Conservation (phyloP, 92 coral and sea anemone genomes). For the Isaurus tuberculatus region DNA sequence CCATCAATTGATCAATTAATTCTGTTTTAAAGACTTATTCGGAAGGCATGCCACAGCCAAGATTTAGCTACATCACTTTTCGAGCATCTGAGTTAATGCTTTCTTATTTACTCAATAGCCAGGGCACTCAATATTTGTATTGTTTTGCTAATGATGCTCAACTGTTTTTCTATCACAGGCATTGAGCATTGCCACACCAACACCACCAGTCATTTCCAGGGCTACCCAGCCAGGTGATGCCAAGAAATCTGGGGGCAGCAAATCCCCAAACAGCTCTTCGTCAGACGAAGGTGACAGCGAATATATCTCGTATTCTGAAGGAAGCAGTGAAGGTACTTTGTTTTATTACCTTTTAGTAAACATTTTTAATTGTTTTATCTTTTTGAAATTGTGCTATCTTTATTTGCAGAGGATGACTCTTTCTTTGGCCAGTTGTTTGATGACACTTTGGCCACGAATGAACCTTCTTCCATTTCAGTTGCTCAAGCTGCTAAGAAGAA, state of each 20-base stretch:
- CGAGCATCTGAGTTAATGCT: no score
- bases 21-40: no score
- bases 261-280: slow-evolving; percentile 70
- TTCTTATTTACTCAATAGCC: no score
- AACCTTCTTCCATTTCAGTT: slow-evolving; percentile 4
- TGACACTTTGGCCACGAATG: slow-evolving; percentile 47
- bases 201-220: slow-evolving; percentile 43
- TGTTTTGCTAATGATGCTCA: not conserved
- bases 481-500: slow-evolving; percentile 59
- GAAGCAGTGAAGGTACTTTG: slow-evolving; percentile 85
- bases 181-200: slow-evolving; percentile 57
- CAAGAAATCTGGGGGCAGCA: slow-evolving; percentile 65
- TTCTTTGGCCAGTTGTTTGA: slow-evolving; percentile 90
- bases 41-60: no score
- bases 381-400: no score
- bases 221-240: slow-evolving; percentile 48
- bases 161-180: slow-evolving; percentile 46
- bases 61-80: no score
- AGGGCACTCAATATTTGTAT: not conserved
- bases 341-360: not conserved
- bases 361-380: not conserved
- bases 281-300: slow-evolving; percentile 91
- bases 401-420: slow-evolving; percentile 77
- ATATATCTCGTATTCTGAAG: slow-evolving; percentile 86
- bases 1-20: no score